Base-by-base conservation (phyloP, 2,113 vertebrate species). In the Cacatua alba region DNA sequence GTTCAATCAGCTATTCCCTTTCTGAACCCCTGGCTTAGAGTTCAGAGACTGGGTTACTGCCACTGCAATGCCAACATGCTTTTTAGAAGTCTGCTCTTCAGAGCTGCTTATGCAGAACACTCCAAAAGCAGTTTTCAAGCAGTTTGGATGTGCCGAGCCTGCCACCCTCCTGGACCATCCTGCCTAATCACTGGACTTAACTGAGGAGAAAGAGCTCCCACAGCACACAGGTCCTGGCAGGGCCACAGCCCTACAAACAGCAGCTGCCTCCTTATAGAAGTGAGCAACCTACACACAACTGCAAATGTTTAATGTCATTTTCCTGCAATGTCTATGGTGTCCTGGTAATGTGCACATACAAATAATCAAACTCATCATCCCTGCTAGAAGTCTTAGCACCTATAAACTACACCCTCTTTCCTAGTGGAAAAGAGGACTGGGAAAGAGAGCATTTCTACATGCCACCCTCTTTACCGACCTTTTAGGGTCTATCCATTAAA, bases 341-440 rank as follows among this genome's bases (percentile, higher is more conserved):
- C 76, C 59, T 5, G 3, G 24, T 52, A 69, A 77, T 0, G 0
- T 3, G 16, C 2, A n/a, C 26, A 33, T 23, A 88, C 48, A 68
- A 82, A 46, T 16, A 28, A 68, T 17, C 39, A 67, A 82, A 82
- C 48, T 71, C 79, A 24, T 12, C 33, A 41, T 6, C 26, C 11
- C 24, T 46, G 16, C 9, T n/a, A 25, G 51, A 83, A 88, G 28
- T 65, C 79, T 88, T 31, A 48, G 28, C 3, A 2, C 8, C 67
- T n/a, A 13, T 4, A 75, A 6, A n/a, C 37, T 20, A 26, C 17
- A 53, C 55, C n/a, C 20, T 59, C 33, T n/a, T 59, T n/a, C 57
- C 33, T 23, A 59, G 20, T 7, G 33, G 57, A 59, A 59, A 59
- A 59, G 6, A 59, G 57, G 33, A 14, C 9, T 59, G 57, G 20